Base-by-base conservation (phyloP, 2,113 vertebrate species). In the Pelodiscus sinensis region DNA sequence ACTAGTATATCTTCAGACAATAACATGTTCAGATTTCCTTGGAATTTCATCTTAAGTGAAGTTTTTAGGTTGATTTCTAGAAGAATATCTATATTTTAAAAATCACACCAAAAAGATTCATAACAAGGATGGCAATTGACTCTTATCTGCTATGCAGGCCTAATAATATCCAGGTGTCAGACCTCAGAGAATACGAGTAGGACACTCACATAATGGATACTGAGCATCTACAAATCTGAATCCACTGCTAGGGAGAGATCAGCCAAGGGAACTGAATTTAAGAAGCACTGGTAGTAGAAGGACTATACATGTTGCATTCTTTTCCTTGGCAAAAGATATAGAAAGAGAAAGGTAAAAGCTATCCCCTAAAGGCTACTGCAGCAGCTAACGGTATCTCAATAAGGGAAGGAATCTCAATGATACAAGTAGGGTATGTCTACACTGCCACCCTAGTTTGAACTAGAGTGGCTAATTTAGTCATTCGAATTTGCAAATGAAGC, bases 121-220 rank as follows among this genome's bases (percentile, higher is more conserved):
- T 27, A 7, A 50, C 8, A 31, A 51, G 56, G 81, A 81, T 25
- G 4, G 25, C 78, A 82, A 12, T 55, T 80, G 80, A 54, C 14
- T 65, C 80, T 81, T 7, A 12, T 12, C 55, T 78, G 54, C 50
- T 78, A 44, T 93, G 51, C 15, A 62, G 52, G n/a, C 16, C 6
- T 35, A 89, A 13, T 12, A 58, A n/a, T 3, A 19, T 5, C 0
- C n/a, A 92, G 44, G 11, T 0, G 0, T 58, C 84, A 92, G 31
- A 16, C 29, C 38, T 18, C 16, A 75, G 71, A 4, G 5, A 85
- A 50, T 16, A 75, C 54, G 52, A 44, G 77, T 58, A 78, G 60
- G 31, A 29, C n/a, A n/a, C 84, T 91, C 0, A 1, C 18, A 21
- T 50, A 16, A 9, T 7, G 7, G 81, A 25, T 54, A 87, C 27